Base-by-base conservation (phyloP, 1,140 invertebrate genomes). In the Penaeus japonicus region DNA sequence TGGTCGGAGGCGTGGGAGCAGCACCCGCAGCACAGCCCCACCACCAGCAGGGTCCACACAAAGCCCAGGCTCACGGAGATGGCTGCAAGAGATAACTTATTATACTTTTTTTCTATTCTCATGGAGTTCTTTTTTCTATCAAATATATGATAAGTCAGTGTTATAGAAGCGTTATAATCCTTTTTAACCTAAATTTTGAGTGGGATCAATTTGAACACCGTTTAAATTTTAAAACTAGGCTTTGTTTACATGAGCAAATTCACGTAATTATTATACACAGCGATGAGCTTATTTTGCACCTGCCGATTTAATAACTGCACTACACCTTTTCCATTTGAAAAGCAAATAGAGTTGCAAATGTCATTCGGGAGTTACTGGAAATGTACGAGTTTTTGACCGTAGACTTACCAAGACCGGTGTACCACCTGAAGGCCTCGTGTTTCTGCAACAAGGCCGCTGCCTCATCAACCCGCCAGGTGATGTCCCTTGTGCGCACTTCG, bases 371-470 rank as follows among this genome's bases (percentile, higher is more conserved):
- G 81, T 62, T 17, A 27, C 15, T 35, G 57, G 4, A 30, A 24
- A 24, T 4, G 22, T 0, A 7, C 30, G 24, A 81, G 53, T n/a
- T 2, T n/a, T 1, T 20, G n/a, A 4, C 75, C 27, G 24, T 24
- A 39, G 47, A 75, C 78, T 57, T 59, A 88, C 87, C 80, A 27
- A 88, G 65, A 2, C 65, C 87, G 12, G 81, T 84, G n/a, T 88
- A 88, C 87, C 87, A 88, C 62, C 87, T 70, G 80, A 47, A 83
- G 80, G 55, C 20, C 22, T 88, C 87, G 80, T 88, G 80, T 1
- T 75, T 70, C 47, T 62, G 80, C 10, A 88, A 81, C 65, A 18
- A 55, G 53, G 87, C 65, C 17, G 87, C 78, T 18, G 87, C 81
- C 24, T 75, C 57, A 70, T 88, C 87, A 4, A 88, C 47, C 32